These are phyloP conservation scores for Entomyzon cyanotis DNA, from an alignment of 2,113 vertebrate species.

Conservation along the genomic window DNA sequence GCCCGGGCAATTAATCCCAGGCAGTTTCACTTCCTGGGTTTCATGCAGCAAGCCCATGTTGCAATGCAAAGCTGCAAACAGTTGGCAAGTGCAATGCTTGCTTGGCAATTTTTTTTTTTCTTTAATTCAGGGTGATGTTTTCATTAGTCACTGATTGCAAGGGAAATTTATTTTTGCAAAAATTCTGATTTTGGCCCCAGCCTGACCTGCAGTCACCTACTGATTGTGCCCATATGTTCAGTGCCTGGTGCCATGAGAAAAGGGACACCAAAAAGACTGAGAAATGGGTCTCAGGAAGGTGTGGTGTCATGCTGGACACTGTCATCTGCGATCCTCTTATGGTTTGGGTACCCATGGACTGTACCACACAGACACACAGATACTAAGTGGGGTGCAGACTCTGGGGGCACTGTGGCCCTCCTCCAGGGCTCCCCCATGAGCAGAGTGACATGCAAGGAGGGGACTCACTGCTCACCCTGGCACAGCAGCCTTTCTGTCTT, in stretches of 20 bases:
- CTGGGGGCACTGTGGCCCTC: neutral
- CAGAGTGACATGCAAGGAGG: neutral
- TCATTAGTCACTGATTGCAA: conserved; percentile 54
- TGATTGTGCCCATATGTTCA: neutral
- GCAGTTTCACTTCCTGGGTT: conserved; percentile 72
- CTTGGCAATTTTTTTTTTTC: conserved; percentile 21
- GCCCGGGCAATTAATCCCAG: conserved; percentile 48
- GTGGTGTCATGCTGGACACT: rapidly evolving
- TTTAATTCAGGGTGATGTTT: conserved; percentile 27
- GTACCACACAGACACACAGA: neutral
- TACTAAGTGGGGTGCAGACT: rapidly evolving
- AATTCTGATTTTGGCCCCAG: neutral
- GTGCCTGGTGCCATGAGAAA: neutral
- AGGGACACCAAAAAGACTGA: neutral
- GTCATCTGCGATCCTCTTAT: neutral
- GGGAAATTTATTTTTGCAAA: conserved; percentile 3
- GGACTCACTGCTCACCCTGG: neutral
- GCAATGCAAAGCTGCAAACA: conserved; percentile 65
- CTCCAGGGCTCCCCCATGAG: neutral
- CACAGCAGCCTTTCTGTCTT: neutral
- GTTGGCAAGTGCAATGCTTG: conserved; percentile 54
- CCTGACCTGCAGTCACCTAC: neutral
- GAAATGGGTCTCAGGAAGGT: neutral
- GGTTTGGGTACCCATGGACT: rapidly evolving
- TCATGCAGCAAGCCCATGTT: conserved; percentile 57